Evolutionary conservation across 2,888 invertebrate genomes (phyloP), one percentile per base, ranked within the genome.

Genomic region (Hyposoter didymator): DNA sequence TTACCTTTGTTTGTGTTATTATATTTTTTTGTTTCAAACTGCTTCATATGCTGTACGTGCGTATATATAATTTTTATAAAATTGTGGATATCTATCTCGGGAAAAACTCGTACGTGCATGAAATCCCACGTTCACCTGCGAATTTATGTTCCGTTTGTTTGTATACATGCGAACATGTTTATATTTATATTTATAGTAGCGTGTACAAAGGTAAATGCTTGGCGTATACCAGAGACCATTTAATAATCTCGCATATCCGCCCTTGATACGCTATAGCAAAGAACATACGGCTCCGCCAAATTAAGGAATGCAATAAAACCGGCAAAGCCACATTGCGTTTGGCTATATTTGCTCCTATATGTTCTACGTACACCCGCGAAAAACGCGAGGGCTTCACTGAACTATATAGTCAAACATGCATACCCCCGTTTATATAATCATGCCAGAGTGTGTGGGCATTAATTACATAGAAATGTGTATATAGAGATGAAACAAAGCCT

Each of bases 221-320:
- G 52, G 52, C 35, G 76, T 72, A 39, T 39, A 74, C 67, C 67
- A 69, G 70, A 62, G 64, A 64, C 55, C 75, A 70, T 82, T 85
- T 85, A 85, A 82, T 85, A 85, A 85, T 85, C 85, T 76, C 72
- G 70, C 59, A 67, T 80, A 73, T 79, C 72, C 82, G 75, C 66
- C 76, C 79, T 82, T 82, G 85, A 82, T 82, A 72, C 66, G 82
- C 45, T 28, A 49, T n/a, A 55, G 52, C 69, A 78, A 22, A 52
- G 14, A 49, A 49, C 45, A 67, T 47, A 43, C 73, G 52, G 73
- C 70, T 67, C 28, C 55, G 75, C 79, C 75, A 79, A 85, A 85
- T 85, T 82, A 80, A 75, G 85, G 85, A 82, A 85, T 82, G 82
- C 79, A 80, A 85, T 85, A 76, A 82, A 82, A 85, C 72, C 80